Conservation (phyloP, 2,113 vertebrate genomes). For the Climacteris rufus region DNA sequence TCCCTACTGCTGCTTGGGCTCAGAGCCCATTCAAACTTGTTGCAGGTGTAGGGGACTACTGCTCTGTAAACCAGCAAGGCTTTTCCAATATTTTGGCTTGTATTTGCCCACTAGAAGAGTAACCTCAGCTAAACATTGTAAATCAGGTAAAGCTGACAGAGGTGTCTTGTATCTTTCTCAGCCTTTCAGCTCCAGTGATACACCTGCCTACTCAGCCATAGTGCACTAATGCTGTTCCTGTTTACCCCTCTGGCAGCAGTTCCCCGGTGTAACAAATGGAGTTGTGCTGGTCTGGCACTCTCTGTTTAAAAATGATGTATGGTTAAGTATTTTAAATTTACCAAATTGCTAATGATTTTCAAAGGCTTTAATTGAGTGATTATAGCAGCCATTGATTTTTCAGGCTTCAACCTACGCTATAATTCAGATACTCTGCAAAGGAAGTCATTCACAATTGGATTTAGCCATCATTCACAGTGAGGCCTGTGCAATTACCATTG, state of each 20-base stretch:
- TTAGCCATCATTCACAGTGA: not conserved
- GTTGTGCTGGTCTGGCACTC: not conserved
- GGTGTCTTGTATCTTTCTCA: not conserved
- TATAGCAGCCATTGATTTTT: slow-evolving; percentile 36
- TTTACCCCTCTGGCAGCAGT: not conserved
- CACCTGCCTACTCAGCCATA: not conserved
- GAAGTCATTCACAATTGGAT: not conserved
- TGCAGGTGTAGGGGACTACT: not conserved
- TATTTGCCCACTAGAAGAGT: not conserved
- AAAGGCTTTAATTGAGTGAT: slow-evolving; percentile 28
- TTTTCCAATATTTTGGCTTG: not conserved
- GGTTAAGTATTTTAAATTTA: slow-evolving; percentile 13
- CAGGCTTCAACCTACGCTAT: not conserved
- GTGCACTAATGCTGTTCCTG: not conserved
- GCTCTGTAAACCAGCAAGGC: not conserved
- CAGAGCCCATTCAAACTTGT: fast-evolving
- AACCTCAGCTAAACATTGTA: not conserved
- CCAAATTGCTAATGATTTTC: slow-evolving; percentile 1
- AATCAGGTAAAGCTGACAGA: not conserved
- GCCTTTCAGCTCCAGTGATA: not conserved
- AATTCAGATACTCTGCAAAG: not conserved
- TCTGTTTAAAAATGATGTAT: not conserved
- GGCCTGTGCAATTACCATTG: not conserved
- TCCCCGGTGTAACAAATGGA: not conserved
- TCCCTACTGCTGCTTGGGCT: not conserved